These are phyloP conservation scores for Hirundichthys speculiger DNA, from an alignment of 2,113 vertebrate genomes.

Conservation along the genomic window DNA sequence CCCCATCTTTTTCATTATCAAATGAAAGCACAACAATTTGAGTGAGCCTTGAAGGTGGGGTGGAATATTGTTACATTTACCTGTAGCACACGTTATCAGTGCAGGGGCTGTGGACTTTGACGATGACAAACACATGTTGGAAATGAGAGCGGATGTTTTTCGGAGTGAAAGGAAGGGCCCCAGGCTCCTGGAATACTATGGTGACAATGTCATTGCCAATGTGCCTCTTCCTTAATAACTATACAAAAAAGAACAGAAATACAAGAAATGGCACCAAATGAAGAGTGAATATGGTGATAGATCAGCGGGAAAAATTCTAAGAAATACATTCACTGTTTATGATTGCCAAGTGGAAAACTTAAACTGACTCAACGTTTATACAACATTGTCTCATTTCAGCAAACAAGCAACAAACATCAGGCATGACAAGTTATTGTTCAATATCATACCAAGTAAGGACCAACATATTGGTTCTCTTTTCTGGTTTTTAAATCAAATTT, in stretches of 20 bases:
- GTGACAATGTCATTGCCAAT: constrained; percentile 99
- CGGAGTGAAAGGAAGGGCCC: constrained; percentile 95
- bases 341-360: too few species aligned
- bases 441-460: too few species aligned
- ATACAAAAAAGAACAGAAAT: constrained; percentile 18
- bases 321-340: too few species aligned
- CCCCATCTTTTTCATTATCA: not conserved
- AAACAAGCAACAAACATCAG: too few species aligned
- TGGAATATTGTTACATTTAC: constrained; percentile 76
- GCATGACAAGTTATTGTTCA: too few species aligned
- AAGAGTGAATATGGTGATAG: not conserved
- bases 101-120: constrained; percentile 95
- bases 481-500: too few species aligned
- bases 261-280: not conserved
- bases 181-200: constrained; percentile 98
- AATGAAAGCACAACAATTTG: not conserved
- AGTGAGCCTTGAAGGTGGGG: constrained; percentile 1
- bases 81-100: constrained; percentile 98
- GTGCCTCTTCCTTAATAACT: constrained; percentile 97
- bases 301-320: too few species aligned
- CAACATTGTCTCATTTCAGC: too few species aligned
- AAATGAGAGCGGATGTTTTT: constrained; percentile 98
- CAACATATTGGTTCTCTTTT: too few species aligned
- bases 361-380: too few species aligned
- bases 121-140: constrained; percentile 97